Evolutionary conservation across 1,140 invertebrate genomes (phyloP).

Genomic region (Aporrectodea caliginosa): DNA sequence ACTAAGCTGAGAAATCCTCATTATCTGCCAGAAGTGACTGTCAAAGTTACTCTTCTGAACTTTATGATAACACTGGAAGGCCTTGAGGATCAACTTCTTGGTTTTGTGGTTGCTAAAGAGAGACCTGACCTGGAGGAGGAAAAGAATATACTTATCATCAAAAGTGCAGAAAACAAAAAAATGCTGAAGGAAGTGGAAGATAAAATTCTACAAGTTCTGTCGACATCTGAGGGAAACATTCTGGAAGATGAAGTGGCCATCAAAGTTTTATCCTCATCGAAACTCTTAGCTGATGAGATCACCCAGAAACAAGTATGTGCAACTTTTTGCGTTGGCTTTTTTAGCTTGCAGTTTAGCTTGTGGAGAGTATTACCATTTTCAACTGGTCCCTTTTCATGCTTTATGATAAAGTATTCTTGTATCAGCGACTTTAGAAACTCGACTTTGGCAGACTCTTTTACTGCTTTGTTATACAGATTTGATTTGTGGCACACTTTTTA

Average conservation of each 20-base stretch:
- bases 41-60: slow-evolving; percentile 74
- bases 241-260: slow-evolving; percentile 94
- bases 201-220: slow-evolving; percentile 71
- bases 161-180: slow-evolving; percentile 82
- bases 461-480: too few relatives aligned
- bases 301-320: slow-evolving; percentile 63
- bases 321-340: too few relatives aligned
- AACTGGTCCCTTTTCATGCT: too few relatives aligned
- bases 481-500: too few relatives aligned
- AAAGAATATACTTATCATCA: slow-evolving; percentile 84
- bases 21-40: slow-evolving; percentile 78
- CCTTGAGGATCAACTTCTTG: slow-evolving; percentile 81
- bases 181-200: slow-evolving; percentile 89
- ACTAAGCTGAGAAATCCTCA: slow-evolving; percentile 89
- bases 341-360: too few relatives aligned
- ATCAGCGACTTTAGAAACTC: too few relatives aligned
- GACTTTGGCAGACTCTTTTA: too few relatives aligned
- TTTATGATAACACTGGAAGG: slow-evolving; percentile 89
- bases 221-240: slow-evolving; percentile 76
- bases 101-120: slow-evolving; percentile 85
- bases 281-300: slow-evolving; percentile 64
- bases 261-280: slow-evolving; percentile 84
- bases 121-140: slow-evolving; percentile 83
- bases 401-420: too few relatives aligned
- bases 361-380: too few relatives aligned